These are phyloP conservation scores for Bombus ignitus DNA, from an alignment of 1,140 invertebrate genomes.

Conservation along the genomic window DNA sequence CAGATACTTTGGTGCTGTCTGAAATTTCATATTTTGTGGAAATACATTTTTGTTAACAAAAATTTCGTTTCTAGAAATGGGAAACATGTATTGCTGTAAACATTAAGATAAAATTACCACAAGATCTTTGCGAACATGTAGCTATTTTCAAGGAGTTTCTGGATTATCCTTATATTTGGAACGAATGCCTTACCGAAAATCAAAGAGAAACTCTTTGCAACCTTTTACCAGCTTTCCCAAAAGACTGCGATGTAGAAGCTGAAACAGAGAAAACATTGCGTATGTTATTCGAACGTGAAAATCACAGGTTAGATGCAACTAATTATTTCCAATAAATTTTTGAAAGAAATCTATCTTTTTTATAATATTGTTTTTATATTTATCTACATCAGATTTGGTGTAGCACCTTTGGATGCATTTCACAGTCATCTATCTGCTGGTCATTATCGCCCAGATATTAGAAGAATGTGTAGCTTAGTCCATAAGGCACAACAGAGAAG, in stretches of 20 bases:
- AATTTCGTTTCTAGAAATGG: constrained; percentile 76
- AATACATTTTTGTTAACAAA: neutral
- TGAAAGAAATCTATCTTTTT: neutral
- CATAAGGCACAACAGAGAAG: constrained; percentile 87
- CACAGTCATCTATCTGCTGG: constrained; percentile 86
- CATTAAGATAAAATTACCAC: constrained; percentile 81
- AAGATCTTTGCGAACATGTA: constrained; percentile 83
- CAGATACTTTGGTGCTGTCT: constrained; percentile 62
- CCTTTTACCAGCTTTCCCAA: constrained; percentile 85
- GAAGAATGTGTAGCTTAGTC: constrained; percentile 84
- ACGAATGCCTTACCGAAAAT: constrained; percentile 82
- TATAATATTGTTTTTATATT: neutral
- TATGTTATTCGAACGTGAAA: constrained; percentile 85
- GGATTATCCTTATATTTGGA: constrained; percentile 83
- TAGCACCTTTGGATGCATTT: constrained; percentile 81
- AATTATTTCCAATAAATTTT: constrained; percentile 59
- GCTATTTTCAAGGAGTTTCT: constrained; percentile 84
- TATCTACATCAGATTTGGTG: constrained; percentile 78
- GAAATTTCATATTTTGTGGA: constrained; percentile 1
- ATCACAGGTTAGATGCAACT: constrained; percentile 82
- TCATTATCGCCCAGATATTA: constrained; percentile 85
- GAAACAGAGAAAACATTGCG: constrained; percentile 85
- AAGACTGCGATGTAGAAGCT: constrained; percentile 82
- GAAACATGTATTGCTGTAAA: constrained; percentile 79
- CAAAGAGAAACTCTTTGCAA: constrained; percentile 80